Percentiles rank a stretch among this genome's conserved stretches.
Evolutionary conservation across 2,888 invertebrate genomes (phyloP).

Genomic region (Amphimallon solstitiale): DNA sequence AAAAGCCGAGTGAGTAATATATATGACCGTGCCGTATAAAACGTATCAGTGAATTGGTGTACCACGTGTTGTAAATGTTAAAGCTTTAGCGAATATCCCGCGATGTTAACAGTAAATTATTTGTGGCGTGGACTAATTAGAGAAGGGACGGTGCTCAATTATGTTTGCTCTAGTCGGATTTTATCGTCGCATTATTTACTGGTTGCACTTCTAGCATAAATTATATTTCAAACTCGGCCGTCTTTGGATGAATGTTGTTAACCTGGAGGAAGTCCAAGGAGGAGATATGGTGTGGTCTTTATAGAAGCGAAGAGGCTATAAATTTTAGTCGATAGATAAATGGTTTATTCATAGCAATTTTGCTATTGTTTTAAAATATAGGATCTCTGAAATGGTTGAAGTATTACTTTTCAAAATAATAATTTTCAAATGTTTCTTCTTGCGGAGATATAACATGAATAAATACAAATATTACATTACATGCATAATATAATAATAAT

Average conservation of each 20-base stretch:
- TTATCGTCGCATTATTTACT: constrained; percentile 33
- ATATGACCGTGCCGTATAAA: constrained; percentile 11
- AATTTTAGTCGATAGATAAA: too few relatives aligned
- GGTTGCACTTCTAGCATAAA: constrained; percentile 24
- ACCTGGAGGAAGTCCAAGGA: too few relatives aligned
- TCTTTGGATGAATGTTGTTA: constrained; percentile 4
- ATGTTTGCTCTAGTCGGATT: constrained; percentile 31
- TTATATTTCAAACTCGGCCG: constrained; percentile 28
- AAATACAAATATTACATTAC: too few relatives aligned
- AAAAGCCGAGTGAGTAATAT: constrained; percentile 31
- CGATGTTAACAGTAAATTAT: constrained; percentile 38
- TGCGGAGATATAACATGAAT: too few relatives aligned
- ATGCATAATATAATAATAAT: too few relatives aligned
- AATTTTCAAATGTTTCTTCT: too few relatives aligned
- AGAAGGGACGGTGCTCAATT: constrained; percentile 36
- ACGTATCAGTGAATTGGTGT: constrained; percentile 31
- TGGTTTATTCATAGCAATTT: too few relatives aligned
- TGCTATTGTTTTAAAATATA: too few relatives aligned
- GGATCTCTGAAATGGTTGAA: too few relatives aligned
- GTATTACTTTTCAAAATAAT: too few relatives aligned
- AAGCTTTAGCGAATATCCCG: constrained; percentile 32
- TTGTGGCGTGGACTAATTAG: constrained; percentile 34
- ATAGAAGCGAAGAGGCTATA: too few relatives aligned
- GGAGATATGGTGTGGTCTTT: too few relatives aligned
- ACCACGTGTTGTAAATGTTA: constrained; percentile 37